Evolutionary conservation across 2,888 invertebrate species (phyloP), one percentile per base, ranked within the genome.

Genomic region (Teinopalpus imperialis): DNA sequence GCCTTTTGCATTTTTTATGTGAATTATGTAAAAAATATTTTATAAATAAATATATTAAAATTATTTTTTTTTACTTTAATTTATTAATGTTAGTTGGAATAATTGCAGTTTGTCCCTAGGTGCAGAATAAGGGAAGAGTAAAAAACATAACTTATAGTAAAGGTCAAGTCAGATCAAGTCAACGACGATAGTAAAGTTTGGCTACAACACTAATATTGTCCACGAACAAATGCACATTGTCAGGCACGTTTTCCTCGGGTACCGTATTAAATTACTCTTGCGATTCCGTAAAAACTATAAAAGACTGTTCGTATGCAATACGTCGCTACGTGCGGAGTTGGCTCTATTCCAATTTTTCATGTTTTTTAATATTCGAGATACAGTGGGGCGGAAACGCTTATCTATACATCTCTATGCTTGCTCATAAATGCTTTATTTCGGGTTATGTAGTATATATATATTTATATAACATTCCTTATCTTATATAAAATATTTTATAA

Each of bases 311-410:
- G 66, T 68, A 63, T 72, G 68, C 72, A 68, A 74, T 77, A 74
- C 76, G 69, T 66, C 59, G 63, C 56, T 56, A 53, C 60, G 59
- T 59, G 48, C 53, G 49, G 54, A 59, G 53, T 59, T 83, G 86
- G 86, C 78, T 21, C 43, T 35, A 13, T 7, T 74, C 86, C 83
- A 85, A 72, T 67, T 68, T 69, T 69, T 67, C 69, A 63, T 66
- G 47, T 68, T 74, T 74, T 70, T 71, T 73, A 60, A 66, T 62
- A 62, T 61, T 56, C 57, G 52, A 50, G 48, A 49, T 54, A 57
- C 61, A 54, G 49, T 45, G 51, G 49, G 49, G 53, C 54, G 63
- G 60, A 63, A 66, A 69, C 63, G 66, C 71, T 73, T 72, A 73
- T 71, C 67, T 64, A 60, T 66, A 63, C 65, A 63, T 65, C 66